Conservation (phyloP, 2,888 invertebrate genomes). For the Trachelus iudaicus region DNA sequence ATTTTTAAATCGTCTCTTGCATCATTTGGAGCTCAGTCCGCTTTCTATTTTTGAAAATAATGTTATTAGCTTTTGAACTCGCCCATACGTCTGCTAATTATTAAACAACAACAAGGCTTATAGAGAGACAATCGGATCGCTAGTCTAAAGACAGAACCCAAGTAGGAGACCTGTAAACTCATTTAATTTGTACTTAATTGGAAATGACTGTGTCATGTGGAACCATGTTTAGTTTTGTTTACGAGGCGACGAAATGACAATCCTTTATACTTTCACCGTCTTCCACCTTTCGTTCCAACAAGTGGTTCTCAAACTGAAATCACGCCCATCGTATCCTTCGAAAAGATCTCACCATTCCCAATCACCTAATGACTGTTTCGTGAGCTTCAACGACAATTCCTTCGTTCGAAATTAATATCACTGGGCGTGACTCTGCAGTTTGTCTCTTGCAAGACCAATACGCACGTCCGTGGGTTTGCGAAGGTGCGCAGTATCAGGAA, state of each 20-base stretch:
- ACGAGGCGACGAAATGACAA: background rate
- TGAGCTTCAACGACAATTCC: background rate
- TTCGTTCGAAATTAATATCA: background rate
- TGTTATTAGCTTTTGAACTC: background rate
- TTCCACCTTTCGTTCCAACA: background rate
- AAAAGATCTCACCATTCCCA: background rate
- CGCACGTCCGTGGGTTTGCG: background rate
- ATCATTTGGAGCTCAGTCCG: background rate
- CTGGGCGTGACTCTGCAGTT: background rate
- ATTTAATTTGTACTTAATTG: background rate
- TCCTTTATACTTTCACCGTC: background rate
- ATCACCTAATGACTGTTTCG: background rate
- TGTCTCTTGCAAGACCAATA: background rate
- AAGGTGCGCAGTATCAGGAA: background rate
- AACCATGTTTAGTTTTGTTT: background rate
- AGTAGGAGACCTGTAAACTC: background rate
- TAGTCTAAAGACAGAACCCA: background rate
- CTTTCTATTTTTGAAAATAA: background rate
- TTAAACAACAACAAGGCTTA: background rate
- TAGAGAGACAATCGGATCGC: background rate
- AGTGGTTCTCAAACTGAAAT: background rate
- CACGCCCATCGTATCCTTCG: background rate
- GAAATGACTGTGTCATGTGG: background rate
- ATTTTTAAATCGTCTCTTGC: background rate
- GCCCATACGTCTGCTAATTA: background rate